Evolutionary conservation across 2,113 vertebrate species (phyloP).

Genomic region (Myrmecobius fasciatus): DNA sequence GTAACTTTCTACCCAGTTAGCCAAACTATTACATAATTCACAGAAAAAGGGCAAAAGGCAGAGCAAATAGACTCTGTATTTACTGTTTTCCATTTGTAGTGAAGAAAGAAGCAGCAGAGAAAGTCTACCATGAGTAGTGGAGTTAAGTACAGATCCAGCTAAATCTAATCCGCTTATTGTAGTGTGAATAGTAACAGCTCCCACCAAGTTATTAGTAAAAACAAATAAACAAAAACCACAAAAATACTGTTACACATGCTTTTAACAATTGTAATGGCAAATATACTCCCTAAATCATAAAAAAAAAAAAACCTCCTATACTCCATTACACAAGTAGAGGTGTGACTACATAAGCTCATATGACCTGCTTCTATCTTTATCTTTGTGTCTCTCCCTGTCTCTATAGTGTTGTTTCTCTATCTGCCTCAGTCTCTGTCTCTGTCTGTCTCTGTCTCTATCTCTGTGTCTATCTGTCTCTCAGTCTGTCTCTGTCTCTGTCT

Average conservation of each 20-base stretch:
- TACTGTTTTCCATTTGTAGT: conserved; percentile 67
- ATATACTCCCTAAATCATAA: conserved; percentile 66
- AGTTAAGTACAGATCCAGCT: conserved; percentile 45
- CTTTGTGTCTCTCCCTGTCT: no score
- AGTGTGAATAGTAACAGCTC: conserved; percentile 61
- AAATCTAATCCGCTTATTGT: conserved; percentile 49
- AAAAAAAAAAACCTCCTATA: not conserved
- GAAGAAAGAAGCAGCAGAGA: conserved; percentile 17
- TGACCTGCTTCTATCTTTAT: not conserved
- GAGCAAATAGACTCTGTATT: conserved; percentile 55
- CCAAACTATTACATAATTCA: conserved; percentile 63
- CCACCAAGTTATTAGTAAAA: conserved; percentile 62
- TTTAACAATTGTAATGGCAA: conserved; percentile 74
- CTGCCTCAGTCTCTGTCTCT: no score
- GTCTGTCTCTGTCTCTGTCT: not conserved
- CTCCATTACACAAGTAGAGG: conserved; percentile 35
- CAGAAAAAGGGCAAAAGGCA: conserved; percentile 69
- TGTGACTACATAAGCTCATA: not conserved
- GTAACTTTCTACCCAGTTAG: conserved; percentile 63
- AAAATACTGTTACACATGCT: conserved; percentile 74
- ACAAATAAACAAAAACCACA: conserved; percentile 66
- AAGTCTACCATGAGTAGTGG: conserved; percentile 35
- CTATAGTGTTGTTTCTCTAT: no score
- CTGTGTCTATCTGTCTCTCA: not conserved
- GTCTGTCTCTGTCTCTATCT: not conserved